Evolutionary conservation across 2,888 invertebrate genomes (phyloP).

Genomic region (Cetonia aurata): DNA sequence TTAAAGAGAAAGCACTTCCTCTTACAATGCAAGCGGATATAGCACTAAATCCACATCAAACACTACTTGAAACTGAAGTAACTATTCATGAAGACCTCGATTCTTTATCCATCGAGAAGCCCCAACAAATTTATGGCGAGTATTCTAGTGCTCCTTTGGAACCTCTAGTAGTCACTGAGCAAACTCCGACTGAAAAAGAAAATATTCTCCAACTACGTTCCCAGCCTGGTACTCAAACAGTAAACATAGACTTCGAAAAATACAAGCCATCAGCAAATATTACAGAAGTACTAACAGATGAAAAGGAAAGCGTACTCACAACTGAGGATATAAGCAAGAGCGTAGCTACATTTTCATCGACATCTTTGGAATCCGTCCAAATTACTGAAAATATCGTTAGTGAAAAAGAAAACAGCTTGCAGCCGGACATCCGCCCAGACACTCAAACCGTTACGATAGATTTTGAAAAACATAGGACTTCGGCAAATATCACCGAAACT

Average conservation of each 20-base stretch:
- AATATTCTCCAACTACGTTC: constrained; percentile 56
- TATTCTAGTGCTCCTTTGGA: constrained; percentile 59
- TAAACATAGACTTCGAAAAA: constrained; percentile 50
- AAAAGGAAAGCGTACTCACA: constrained; percentile 59
- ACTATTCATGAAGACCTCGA: constrained; percentile 54
- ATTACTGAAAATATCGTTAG: constrained; percentile 60
- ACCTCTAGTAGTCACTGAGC: constrained; percentile 58
- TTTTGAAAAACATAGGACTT: constrained; percentile 49
- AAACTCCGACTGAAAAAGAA: constrained; percentile 63
- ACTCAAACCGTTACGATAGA: constrained; percentile 55
- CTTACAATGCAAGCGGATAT: constrained; percentile 44
- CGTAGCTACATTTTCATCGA: constrained; percentile 51
- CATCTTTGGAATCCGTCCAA: constrained; percentile 57
- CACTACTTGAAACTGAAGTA: constrained; percentile 55
- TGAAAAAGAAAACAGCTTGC: constrained; percentile 62
- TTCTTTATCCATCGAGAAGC: constrained; percentile 53
- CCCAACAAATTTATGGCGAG: constrained; percentile 57
- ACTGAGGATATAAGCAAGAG: constrained; percentile 53
- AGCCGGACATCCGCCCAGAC: constrained; percentile 55
- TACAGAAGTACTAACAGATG: constrained; percentile 58
- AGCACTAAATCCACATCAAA: constrained; percentile 59
- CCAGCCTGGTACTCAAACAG: constrained; percentile 57
- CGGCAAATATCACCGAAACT: constrained; percentile 56
- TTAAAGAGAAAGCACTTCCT: constrained; percentile 28
- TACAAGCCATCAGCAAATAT: constrained; percentile 53